Evolutionary conservation across 37 sponge, comb jelly and placozoan genomes (phyloP).

Genomic region (Theonella swinhoei): DNA sequence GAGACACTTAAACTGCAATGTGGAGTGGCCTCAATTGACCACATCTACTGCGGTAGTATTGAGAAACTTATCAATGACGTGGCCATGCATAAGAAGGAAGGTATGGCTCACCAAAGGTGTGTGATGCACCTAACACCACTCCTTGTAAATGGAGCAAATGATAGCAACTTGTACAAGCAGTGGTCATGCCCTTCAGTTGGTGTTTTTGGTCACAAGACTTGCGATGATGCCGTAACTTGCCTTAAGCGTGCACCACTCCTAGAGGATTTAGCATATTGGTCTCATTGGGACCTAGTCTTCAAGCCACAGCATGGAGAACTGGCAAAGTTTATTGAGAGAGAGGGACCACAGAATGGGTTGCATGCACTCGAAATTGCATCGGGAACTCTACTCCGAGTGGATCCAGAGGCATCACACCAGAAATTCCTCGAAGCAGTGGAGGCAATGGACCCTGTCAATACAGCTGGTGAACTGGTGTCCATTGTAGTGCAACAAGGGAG

Average conservation of each 20-base stretch:
- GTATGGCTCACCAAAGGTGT: background rate
- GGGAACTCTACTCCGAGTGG: constrained; percentile 33
- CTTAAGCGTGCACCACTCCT: constrained; percentile 48
- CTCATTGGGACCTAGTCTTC: constrained; percentile 66
- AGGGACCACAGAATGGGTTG: background rate
- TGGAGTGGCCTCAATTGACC: constrained; percentile 30
- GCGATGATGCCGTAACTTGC: constrained; percentile 31
- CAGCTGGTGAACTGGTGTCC: constrained; percentile 50
- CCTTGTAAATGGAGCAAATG: constrained; percentile 11
- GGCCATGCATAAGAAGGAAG: background rate
- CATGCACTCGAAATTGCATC: constrained; percentile 36
- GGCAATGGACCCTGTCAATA: constrained; percentile 4
- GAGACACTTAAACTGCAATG: constrained; percentile 30
- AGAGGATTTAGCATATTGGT: constrained; percentile 55
- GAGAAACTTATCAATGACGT: constrained; percentile 48
- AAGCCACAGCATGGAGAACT: constrained; percentile 40
- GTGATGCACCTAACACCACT: constrained; percentile 24
- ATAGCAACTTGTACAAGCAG: background rate
- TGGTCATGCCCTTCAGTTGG: background rate
- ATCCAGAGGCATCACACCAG: constrained; percentile 24
- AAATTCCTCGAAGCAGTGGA: constrained; percentile 49
- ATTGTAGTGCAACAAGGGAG: constrained; percentile 46
- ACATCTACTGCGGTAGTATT: constrained; percentile 52
- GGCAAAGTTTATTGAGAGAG: constrained; percentile 11
- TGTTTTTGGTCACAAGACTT: constrained; percentile 38